phyloP scores from a whole-genome alignment of 92 coral and sea anemone species.

The Montipora capitata region DNA sequence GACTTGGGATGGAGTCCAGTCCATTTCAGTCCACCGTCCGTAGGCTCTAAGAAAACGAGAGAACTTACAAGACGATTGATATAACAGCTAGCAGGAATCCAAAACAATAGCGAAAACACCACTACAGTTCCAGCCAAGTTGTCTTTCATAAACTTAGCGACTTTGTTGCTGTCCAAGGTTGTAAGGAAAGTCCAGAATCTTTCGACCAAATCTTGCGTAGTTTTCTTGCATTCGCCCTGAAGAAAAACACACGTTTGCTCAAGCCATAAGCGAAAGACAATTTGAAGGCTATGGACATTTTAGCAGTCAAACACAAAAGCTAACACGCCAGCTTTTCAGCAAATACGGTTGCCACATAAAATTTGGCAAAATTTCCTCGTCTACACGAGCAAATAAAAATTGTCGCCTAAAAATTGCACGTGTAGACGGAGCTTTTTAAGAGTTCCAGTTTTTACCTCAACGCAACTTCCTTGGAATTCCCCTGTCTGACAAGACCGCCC shows the following conservation, averaged over 20 bases:
- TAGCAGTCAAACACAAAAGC: too few relatives aligned
- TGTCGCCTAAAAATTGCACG: too few relatives aligned
- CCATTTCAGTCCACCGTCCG: too few relatives aligned
- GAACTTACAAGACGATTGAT: constrained; percentile 85
- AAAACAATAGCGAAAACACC: constrained; percentile 86
- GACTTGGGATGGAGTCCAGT: too few relatives aligned
- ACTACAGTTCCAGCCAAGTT: constrained; percentile 96
- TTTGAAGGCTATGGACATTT: too few relatives aligned
- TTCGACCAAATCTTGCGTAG: constrained; percentile 87
- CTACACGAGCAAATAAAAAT: too few relatives aligned
- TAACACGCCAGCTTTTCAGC: too few relatives aligned
- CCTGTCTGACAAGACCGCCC: constrained; percentile 82
- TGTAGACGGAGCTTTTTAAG: too few relatives aligned
- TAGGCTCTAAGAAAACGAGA: background rate
- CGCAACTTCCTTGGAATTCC: constrained; percentile 77
- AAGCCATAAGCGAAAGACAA: too few relatives aligned
- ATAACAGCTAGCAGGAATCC: constrained; percentile 93
- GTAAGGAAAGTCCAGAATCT: constrained; percentile 90
- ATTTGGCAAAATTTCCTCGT: too few relatives aligned
- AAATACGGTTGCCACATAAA: too few relatives aligned
- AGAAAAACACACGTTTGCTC: background rate
- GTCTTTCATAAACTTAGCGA: constrained; percentile 95
- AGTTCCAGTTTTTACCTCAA: constrained; percentile 13
- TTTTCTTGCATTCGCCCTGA: constrained; percentile 86
- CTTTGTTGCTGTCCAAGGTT: constrained; percentile 79